phyloP scores from a whole-genome alignment of 2,888 invertebrate species.

The Uloborus plumipes region DNA sequence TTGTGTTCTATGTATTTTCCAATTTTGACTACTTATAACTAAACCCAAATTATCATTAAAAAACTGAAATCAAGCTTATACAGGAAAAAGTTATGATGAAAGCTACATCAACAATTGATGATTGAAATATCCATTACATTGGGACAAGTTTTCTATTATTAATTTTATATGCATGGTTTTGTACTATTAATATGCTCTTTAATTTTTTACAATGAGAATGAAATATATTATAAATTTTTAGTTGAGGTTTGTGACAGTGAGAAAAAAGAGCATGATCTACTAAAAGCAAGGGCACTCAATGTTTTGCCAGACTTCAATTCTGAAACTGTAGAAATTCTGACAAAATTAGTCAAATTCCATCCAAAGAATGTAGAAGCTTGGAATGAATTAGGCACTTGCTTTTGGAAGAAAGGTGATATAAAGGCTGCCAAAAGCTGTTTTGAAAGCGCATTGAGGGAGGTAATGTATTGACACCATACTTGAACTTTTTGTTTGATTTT shows the following conservation, averaged over 20 bases:
- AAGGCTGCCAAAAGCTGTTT: conserved; percentile 87
- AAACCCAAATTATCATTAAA: too few relatives aligned
- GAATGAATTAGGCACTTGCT: conserved; percentile 90
- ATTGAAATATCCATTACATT: too few relatives aligned
- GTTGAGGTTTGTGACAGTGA: conserved; percentile 68
- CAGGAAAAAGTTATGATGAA: too few relatives aligned
- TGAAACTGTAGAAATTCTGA: conserved; percentile 81
- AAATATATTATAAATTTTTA: conserved; percentile 1
- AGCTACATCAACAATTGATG: too few relatives aligned
- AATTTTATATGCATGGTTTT: too few relatives aligned
- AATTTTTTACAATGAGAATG: too few relatives aligned
- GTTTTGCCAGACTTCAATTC: conserved; percentile 79
- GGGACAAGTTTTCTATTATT: too few relatives aligned
- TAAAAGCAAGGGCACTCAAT: conserved; percentile 83
- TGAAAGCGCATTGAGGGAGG: conserved; percentile 76
- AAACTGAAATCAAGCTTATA: too few relatives aligned
- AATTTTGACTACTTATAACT: too few relatives aligned
- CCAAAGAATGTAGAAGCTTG: conserved; percentile 85
- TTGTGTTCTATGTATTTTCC: too few relatives aligned
- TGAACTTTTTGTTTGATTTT: background rate
- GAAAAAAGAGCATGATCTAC: conserved; percentile 77
- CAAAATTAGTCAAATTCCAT: conserved; percentile 87
- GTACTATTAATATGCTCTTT: too few relatives aligned
- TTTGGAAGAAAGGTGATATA: conserved; percentile 87
- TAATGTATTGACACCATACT: conserved; percentile 6